phyloP scores from a whole-genome alignment of 2,797 vertebrate species.

The Lacerta agilis region DNA sequence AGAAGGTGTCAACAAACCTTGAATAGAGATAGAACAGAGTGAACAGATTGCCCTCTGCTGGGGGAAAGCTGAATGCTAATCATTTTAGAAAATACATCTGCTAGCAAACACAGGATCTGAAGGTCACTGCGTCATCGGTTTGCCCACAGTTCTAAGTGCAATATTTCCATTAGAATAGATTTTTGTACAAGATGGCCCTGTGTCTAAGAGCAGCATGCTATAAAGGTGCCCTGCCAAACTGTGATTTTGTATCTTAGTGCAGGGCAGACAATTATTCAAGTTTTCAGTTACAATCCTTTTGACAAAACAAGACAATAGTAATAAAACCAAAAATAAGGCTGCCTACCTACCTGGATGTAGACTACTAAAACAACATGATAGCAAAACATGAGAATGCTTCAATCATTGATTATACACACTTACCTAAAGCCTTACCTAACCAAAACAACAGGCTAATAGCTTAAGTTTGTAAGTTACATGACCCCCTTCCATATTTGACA shows the following conservation, averaged over 20 bases:
- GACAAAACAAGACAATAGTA: not conserved
- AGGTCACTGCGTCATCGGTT: not conserved
- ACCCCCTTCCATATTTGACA: not conserved
- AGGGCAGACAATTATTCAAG: not conserved
- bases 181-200: not conserved
- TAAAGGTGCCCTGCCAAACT: not conserved
- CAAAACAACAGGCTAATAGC: not conserved
- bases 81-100: not conserved
- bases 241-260: not conserved
- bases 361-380: not conserved
- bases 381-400: not conserved
- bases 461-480: not conserved
- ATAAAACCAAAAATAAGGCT: not conserved
- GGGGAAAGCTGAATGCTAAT: not conserved
- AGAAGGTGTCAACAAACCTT: not conserved
- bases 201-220: not conserved
- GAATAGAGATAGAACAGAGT: not conserved
- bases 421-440: not conserved
- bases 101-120: not conserved
- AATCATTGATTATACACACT: not conserved
- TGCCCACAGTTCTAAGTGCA: not conserved
- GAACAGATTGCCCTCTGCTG: not conserved
- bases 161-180: not conserved
- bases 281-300: not conserved
- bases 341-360: accelerated